Base-by-base conservation (phyloP, 1,140 invertebrate genomes). In the Aplysia californica region DNA sequence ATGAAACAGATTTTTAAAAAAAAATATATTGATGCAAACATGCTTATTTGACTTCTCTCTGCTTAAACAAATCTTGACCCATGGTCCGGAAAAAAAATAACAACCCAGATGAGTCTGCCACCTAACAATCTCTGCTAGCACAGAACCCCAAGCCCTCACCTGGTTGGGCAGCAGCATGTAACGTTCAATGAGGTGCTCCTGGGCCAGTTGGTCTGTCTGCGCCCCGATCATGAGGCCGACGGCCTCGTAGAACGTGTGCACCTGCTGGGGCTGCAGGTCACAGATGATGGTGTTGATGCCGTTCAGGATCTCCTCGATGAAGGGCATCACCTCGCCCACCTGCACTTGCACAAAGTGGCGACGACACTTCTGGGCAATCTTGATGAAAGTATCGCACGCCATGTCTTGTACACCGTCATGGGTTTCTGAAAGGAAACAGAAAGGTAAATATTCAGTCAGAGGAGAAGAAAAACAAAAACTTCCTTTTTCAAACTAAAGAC, bases 311-410 rank as follows among this genome's bases (percentile, higher is more conserved):
- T 99, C 98, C 87, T 99, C 97, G 89, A 99, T 98, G 88, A 99
- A 99, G 75, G 98, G 98, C 91, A 96, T 94, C 20, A 95, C 93
- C 92, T 99, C 98, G 33, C 98, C 97, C 66, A 96, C 93, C 92
- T 99, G 98, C 65, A 97, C 93, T 80, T 96, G 90, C 39, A 99
- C 97, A 93, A 99, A 99, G 91, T 99, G 98, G 79, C 97, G 92
- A 73, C 97, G 92, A 91, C 98, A 99, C 90, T 99, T 99, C 80
- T 98, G 93, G n/a, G 98, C 97, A 87, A 99, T 99, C 91, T 99
- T 99, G 82, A 99, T 99, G 89, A 99, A 99, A 31, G 98, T 99
- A 92, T 99, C 98, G 92, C 98, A 99, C 71, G 98, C 98, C 98
- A 99, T 99, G 87, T 99, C 97, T 85, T 92, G 91, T 10, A 99